A percentile compares a stretch with the other conserved stretches of the same genome.
Conservation (phyloP, 2,888 invertebrate species). For the Creontiades dilutus region DNA sequence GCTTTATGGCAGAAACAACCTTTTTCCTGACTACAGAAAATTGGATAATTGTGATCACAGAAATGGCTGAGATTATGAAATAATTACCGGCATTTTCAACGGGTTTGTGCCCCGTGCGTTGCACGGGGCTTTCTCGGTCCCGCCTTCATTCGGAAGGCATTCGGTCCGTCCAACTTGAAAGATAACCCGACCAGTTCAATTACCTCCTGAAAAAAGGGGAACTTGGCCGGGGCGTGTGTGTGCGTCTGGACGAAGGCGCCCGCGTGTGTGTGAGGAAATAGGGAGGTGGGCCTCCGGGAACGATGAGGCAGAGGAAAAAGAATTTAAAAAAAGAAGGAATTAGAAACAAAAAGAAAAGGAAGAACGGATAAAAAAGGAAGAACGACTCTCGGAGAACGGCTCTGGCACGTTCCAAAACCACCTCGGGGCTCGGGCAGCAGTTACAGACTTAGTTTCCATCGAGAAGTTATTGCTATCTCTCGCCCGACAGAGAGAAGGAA, state of each 20-base stretch:
- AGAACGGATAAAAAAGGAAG: background rate
- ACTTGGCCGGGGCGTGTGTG: background rate
- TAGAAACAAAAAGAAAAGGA: background rate
- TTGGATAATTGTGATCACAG: too few species aligned
- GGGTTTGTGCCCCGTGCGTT: too few species aligned
- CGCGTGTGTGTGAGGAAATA: constrained; percentile 27
- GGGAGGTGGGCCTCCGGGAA: background rate
- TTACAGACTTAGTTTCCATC: background rate
- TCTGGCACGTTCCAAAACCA: constrained; percentile 32
- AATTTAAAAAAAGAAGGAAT: constrained; percentile 11
- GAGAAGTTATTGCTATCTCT: constrained; percentile 11
- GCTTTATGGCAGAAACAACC: too few species aligned
- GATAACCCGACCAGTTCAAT: constrained; percentile 1
- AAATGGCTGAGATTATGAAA: too few species aligned
- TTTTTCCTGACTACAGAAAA: too few species aligned
- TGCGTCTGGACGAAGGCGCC: background rate
- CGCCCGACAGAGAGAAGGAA: background rate
- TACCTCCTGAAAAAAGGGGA: background rate
- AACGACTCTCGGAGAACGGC: background rate
- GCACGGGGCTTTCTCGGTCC: too few species aligned
- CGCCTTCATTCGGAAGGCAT: too few species aligned
- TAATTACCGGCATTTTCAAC: too few species aligned
- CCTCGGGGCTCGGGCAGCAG: background rate
- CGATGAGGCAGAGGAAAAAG: constrained; percentile 27
- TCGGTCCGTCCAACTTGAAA: too few species aligned